phyloP scores from a whole-genome alignment of 2,888 invertebrate genomes.

The Trachelus tabidus region DNA sequence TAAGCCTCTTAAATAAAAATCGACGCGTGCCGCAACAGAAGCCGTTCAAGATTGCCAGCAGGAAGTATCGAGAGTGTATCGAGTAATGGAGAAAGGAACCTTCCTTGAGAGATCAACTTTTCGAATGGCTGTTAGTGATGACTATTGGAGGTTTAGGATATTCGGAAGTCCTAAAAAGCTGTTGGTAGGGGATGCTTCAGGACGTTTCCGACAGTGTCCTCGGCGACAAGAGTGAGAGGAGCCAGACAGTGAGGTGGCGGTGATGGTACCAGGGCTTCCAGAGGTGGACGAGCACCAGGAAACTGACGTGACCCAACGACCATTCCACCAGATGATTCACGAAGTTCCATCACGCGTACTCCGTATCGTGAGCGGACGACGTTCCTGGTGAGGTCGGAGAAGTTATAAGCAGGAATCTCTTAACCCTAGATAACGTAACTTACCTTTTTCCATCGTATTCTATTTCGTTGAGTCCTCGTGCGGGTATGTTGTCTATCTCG shows the following conservation, averaged over 20 bases:
- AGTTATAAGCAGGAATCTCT: neutral
- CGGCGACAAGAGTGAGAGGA: conserved; percentile 72
- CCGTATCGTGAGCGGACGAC: conserved; percentile 60
- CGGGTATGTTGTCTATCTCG: conserved; percentile 48
- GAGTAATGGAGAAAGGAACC: neutral
- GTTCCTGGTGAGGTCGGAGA: conserved; percentile 42
- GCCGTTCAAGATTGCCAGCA: neutral
- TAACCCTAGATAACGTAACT: neutral
- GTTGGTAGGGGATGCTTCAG: conserved; percentile 73
- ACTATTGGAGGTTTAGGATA: neutral
- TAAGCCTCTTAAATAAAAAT: neutral
- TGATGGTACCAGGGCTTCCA: conserved; percentile 58
- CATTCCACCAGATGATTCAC: conserved; percentile 59
- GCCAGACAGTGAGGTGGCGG: conserved; percentile 54
- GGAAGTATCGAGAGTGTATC: neutral
- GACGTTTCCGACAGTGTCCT: conserved; percentile 77
- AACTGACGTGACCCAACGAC: conserved; percentile 60
- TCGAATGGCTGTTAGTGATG: neutral
- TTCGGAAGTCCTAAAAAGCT: conserved; percentile 59
- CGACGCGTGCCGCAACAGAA: neutral
- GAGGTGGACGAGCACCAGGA: conserved; percentile 55
- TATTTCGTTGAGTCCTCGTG: conserved; percentile 33
- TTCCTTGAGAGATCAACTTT: neutral
- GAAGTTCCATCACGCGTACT: conserved; percentile 59
- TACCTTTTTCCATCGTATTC: conserved; percentile 60